These are phyloP conservation scores for Cololabis saira DNA, from an alignment of 2,113 vertebrate species.

Conservation along the genomic window DNA sequence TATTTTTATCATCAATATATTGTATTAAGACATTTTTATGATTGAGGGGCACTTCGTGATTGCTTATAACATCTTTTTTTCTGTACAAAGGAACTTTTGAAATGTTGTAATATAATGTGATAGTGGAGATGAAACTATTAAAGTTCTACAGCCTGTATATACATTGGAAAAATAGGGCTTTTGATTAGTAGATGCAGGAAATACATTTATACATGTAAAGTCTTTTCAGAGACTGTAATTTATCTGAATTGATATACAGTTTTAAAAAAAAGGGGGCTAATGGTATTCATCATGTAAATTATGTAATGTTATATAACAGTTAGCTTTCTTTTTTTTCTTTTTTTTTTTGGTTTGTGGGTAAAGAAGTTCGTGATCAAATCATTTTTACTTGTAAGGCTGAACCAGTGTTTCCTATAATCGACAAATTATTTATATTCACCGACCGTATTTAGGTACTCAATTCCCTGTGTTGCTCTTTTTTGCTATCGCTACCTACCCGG, in stretches of 20 bases:
- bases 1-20: constrained; percentile 79
- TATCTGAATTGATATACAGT: constrained; percentile 79
- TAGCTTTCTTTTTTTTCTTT: constrained; percentile 41
- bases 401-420: constrained; percentile 67
- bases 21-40: constrained; percentile 78
- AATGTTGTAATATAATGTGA: constrained; percentile 90
- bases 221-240: constrained; percentile 81
- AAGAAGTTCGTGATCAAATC: constrained; percentile 57
- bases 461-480: constrained; percentile 62
- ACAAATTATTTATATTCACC: constrained; percentile 63
- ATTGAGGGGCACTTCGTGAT: constrained; percentile 78
- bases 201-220: constrained; percentile 83
- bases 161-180: constrained; percentile 85
- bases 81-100: constrained; percentile 85
- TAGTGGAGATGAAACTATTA: constrained; percentile 87
- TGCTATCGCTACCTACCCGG: constrained; percentile 38
- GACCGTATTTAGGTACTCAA: constrained; percentile 59
- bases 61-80: constrained; percentile 86
- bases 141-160: constrained; percentile 91
- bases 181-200: constrained; percentile 84
- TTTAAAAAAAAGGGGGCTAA: constrained; percentile 69
- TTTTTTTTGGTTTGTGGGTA: constrained; percentile 52
- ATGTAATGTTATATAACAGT: constrained; percentile 60
- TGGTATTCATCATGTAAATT: constrained; percentile 72
- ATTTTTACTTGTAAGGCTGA: constrained; percentile 62